These are phyloP conservation scores for Coendou prehensilis DNA, from an alignment of 2,797 vertebrate genomes.

Conservation along the genomic window DNA sequence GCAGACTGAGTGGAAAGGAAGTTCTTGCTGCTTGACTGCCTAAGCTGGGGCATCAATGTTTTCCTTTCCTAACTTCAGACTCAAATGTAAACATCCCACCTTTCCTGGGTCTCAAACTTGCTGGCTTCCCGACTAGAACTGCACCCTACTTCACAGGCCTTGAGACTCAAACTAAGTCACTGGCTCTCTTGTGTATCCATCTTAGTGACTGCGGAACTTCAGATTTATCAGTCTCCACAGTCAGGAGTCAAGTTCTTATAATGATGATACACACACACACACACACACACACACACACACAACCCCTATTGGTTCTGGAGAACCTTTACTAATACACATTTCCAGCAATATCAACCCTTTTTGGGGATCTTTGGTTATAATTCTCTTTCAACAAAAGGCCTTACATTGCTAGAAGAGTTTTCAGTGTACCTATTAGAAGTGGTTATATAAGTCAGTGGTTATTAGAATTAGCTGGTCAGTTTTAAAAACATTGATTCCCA, in stretches of 20 bases:
- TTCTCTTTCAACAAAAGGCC: conserved; percentile 12
- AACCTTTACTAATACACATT: not conserved
- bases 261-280: not conserved
- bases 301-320: not conserved
- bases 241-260: not conserved
- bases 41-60: not conserved
- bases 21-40: not conserved
- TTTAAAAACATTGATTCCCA: not conserved
- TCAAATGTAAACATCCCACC: not conserved
- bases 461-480: not conserved
- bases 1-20: not conserved
- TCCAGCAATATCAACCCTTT: not conserved
- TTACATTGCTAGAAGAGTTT: not conserved
- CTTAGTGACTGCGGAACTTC: not conserved
- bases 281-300: not conserved
- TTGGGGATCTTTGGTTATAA: not conserved
- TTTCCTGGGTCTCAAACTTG: not conserved
- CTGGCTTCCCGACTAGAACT: not conserved
- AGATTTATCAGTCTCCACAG: not conserved
- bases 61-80: not conserved
- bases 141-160: not conserved
- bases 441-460: not conserved
- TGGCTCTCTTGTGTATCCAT: not conserved
- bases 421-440: not conserved
- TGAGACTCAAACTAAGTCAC: not conserved